Conservation (phyloP, 1,140 invertebrate genomes). For the Hesperophylax magnus region DNA sequence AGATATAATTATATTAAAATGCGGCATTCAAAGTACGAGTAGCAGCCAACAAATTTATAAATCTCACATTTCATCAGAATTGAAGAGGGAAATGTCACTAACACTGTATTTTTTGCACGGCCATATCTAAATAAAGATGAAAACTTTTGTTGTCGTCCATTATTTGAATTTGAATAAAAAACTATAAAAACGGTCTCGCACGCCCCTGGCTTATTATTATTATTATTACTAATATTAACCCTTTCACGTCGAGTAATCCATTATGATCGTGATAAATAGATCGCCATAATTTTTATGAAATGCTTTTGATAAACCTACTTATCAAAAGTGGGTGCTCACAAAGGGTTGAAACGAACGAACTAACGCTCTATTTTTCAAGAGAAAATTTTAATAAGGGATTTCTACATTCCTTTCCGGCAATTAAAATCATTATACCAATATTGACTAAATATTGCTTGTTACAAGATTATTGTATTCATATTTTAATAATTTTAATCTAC, state of each 20-base stretch:
- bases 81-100: slow-evolving; percentile 32
- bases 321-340: not conserved
- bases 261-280: slow-evolving; percentile 18
- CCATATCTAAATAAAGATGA: not conserved
- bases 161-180: slow-evolving; percentile 1
- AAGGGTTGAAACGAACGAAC: too few relatives aligned
- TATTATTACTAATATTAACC: not conserved
- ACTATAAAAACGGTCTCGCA: not conserved
- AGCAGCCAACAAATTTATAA: too few relatives aligned
- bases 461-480: too few relatives aligned
- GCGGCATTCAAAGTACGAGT: too few relatives aligned
- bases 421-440: too few relatives aligned
- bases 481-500: too few relatives aligned
- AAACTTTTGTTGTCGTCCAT: slow-evolving; percentile 5
- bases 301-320: slow-evolving; percentile 14
- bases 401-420: too few relatives aligned
- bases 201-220: slow-evolving; percentile 1
- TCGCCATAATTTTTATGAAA: slow-evolving; percentile 1
- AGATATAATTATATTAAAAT: too few relatives aligned
- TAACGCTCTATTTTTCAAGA: too few relatives aligned
- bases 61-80: not conserved
- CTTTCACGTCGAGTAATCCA: slow-evolving; percentile 19
- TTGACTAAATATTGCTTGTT: too few relatives aligned
- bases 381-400: too few relatives aligned
- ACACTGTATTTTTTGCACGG: not conserved